Evolutionary conservation across 2,797 vertebrate genomes (phyloP), one percentile per base, ranked within the genome.

Genomic region (Apodemus agrarius): DNA sequence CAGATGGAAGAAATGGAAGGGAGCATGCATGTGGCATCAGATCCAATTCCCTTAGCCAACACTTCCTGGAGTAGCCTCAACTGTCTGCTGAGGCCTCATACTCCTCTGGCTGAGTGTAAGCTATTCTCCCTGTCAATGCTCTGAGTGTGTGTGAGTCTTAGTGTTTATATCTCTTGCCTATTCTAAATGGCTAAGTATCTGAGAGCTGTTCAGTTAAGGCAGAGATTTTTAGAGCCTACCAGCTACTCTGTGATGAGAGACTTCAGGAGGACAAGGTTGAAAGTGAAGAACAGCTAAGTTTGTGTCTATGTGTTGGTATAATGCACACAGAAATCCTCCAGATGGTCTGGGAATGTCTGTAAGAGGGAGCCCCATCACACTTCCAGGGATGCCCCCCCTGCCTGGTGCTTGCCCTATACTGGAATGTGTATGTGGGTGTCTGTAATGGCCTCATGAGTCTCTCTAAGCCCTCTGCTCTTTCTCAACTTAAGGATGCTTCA

Each of bases 121-220:
- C 7, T 22, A 65, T 26, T 40, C 57, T 89, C 3, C 59, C 29
- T 40, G 13, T 72, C 46, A 65, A 52, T 78, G 52, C 17, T 29
- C n/a, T 22, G n/a, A 69, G 16, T 81, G 49, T 19, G 13, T 3
- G 1, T 14, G 29, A 75, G 40, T 31, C 52, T 92, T 59, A 69
- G 67, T 40, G 67, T 72, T 65, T 54, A 40, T 24, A 89, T 49
- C 3, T 31, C 37, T 52, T 76, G 10, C 83, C 69, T 17, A 43
- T 79, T 91, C 82, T 86, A 54, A 72, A 78, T 75, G 9, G 21
- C 75, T 85, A 82, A 86, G n/a, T 59, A 79, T n/a, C 59, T 81
- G 11, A 72, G 17, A n/a, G 24, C 24, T 43, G 24, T 80, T 94
- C 87, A 24, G 26, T 78, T 54, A 74, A 88, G 11, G 76, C 46